Base-by-base conservation (phyloP, 1,140 invertebrate species). In the Drosophila nigrodunni region DNA sequence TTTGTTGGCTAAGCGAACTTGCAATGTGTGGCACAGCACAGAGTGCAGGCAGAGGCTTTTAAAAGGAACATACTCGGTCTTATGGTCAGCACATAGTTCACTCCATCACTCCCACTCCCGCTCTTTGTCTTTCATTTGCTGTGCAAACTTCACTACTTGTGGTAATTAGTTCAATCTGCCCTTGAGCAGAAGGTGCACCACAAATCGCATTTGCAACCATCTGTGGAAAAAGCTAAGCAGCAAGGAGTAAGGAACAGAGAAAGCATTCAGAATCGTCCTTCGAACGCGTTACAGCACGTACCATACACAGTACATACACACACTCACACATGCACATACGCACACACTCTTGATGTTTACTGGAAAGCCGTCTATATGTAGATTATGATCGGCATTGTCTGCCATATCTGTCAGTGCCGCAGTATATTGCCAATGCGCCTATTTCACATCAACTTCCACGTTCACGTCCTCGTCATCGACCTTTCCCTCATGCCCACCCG, bases 301-400 rank as follows among this genome's bases (percentile, higher is more conserved):
- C 73, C 68, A 65, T 13, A 21, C 25, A 30, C 49, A n/a, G 10
- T 9, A 30, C 60, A 60, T 13, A 13, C 41, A 13, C 39, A 49
- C 43, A 61, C 66, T 62, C 41, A 46, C 11, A 15, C 10, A 50
- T 37, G 10, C 59, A 15, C 10, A 50, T 37, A 13, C 52, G 43
- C 50, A 37, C 18, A 61, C 25, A 55, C 34, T 15, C 39, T 46
- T 52, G 52, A 59, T 64, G 52, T 74, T 60, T 59, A 60, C 61
- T 73, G 46, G 37, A 39, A 71, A 71, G 54, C 52, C 73, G 50
- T 64, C 59, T 69, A 69, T 70, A 61, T 78, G 55, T 67, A 66
- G 77, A 78, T 78, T 78, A 76, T 76, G 77, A 78, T 78, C 77
- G 61, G 34, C 73, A 76, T 76, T 78, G 77, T 78, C 61, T 67